Evolutionary conservation across 2,113 vertebrate genomes (phyloP), one percentile per base, ranked within the genome.

Genomic region (Hemichromis elongatus): DNA sequence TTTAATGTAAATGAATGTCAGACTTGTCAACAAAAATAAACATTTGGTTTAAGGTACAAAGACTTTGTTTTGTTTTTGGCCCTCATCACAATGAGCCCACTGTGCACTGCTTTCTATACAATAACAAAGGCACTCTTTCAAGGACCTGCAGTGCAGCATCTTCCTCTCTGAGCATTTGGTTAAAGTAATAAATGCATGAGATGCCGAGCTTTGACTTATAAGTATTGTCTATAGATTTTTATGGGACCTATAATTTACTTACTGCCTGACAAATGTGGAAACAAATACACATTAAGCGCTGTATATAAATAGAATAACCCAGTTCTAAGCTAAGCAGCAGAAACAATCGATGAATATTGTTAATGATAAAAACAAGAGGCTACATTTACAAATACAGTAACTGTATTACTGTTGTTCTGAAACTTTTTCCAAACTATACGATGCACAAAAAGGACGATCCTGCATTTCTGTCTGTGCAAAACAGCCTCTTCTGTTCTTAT

Each of bases 1-100:
- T 87, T 88, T 85, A 77, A 84, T 92, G 82, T 93, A 77, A 61
- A 91, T 93, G 75, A 90, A 91, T 90, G 86, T 92, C 84, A 91
- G 70, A 7, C 59, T 82, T 86, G 66, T 79, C 30, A 89, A 88
- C 6, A 85, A 87, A 89, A 91, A 93, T 89, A 95, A 93, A 94
- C 80, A 70, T 83, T 90, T 90, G 90, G 30, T 88, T 92, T 87
- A 83, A 90, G 82, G 80, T 52, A n/a, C 14, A 50, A 68, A 10
- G 4, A 68, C 21, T 52, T 52, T 10, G 18, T 28, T 28, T 13
- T 7, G 9, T 59, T 47, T 28, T 42, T 79, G 12, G 13, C 19
- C 18, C 16, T 4, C 13, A 24, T 40, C 7, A 57, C 19, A 9
- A 26, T 57, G 7, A 80, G 2, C 13, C 13, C 81, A 16, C 37